phyloP scores from a whole-genome alignment of 2,113 vertebrate species.

The Tapirus terrestris region DNA sequence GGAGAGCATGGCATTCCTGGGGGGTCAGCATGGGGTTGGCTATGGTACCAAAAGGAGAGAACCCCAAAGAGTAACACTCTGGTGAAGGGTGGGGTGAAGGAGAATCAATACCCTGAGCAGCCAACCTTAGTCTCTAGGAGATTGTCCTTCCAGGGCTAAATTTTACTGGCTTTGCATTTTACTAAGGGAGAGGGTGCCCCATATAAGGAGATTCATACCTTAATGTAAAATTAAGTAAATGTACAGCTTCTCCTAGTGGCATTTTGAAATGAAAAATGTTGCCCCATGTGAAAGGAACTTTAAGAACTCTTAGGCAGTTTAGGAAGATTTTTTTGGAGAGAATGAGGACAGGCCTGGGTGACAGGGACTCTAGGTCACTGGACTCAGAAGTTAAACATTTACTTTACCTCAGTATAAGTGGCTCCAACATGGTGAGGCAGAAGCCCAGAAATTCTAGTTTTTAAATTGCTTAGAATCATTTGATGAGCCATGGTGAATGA shows the following conservation, averaged over 20 bases:
- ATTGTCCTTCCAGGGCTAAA: background rate
- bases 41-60: background rate
- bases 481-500: background rate
- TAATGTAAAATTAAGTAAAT: background rate
- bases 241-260: background rate
- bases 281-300: background rate
- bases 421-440: background rate
- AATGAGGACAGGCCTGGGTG: background rate
- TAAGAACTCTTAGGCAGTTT: background rate
- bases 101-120: background rate
- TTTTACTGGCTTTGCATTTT: background rate
- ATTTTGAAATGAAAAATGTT: slow-evolving; percentile 5
- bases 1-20: background rate
- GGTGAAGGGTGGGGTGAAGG: background rate
- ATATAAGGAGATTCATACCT: background rate
- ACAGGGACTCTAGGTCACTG: background rate
- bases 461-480: background rate
- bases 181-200: background rate
- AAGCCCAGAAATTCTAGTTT: background rate
- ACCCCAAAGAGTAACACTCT: background rate
- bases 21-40: background rate
- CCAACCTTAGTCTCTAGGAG: background rate
- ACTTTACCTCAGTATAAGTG: background rate
- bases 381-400: slow-evolving; percentile 35
- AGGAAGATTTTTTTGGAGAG: background rate